Evolutionary conservation across 2,888 invertebrate species (phyloP).

Genomic region (Xestia sexstrigata): DNA sequence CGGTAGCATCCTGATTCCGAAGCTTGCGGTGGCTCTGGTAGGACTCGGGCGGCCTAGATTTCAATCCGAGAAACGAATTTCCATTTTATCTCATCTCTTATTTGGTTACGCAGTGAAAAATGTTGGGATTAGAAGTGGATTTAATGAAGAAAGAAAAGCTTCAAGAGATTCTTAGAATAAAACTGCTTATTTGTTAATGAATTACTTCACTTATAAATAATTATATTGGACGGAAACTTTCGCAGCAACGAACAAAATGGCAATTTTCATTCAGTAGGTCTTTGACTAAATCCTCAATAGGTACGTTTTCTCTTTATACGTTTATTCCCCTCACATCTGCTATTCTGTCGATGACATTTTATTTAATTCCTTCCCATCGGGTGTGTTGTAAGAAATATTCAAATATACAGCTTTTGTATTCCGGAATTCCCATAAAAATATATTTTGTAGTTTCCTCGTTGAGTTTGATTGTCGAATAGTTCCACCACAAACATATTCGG

Average conservation of each 20-base stretch:
- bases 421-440: constrained; percentile 21
- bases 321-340: constrained; percentile 17
- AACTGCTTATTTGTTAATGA: background rate
- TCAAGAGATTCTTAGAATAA: background rate
- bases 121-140: background rate
- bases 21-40: constrained; percentile 73
- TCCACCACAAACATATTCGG: constrained; percentile 12
- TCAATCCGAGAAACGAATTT: constrained; percentile 58
- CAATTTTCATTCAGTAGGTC: background rate
- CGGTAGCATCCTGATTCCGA: constrained; percentile 73
- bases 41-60: constrained; percentile 63
- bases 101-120: constrained; percentile 29
- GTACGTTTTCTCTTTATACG: constrained; percentile 5
- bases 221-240: background rate
- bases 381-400: constrained; percentile 19
- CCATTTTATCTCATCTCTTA: constrained; percentile 48
- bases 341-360: constrained; percentile 40
- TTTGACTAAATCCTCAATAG: constrained; percentile 10
- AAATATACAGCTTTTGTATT: constrained; percentile 28
- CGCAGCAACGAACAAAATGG: background rate
- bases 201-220: background rate
- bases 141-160: background rate
- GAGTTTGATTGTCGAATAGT: constrained; percentile 21
- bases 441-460: constrained; percentile 22
- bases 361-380: constrained; percentile 31